Evolutionary conservation across 2,797 vertebrate genomes (phyloP), one percentile per base, ranked within the genome.

Genomic region (Nasua narica): DNA sequence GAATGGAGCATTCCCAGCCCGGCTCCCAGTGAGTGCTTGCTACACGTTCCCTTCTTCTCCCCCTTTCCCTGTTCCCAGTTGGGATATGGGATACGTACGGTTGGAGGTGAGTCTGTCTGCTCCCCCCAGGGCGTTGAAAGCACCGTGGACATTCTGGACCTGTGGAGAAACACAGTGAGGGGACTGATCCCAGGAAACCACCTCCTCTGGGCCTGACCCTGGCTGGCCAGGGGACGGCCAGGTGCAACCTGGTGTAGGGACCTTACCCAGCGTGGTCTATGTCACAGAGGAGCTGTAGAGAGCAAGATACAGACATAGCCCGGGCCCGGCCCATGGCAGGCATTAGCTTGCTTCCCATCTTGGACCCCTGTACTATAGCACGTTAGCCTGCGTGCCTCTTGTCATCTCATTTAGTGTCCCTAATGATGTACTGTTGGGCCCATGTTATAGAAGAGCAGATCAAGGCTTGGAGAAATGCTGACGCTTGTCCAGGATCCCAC

Each of bases 101-200:
- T 99, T 99, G 70, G 99, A 99, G 86, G 99, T 98, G 82, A 99
- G 99, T 98, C 98, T 99, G 98, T 99, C 99, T 25, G 99, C 99
- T 96, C 99, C 99, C 97, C 99, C 99, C 32, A 99, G 98, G 19
- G 99, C 99, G 72, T 99, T 99, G 98, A 99, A 99, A 4, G 99
- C 99, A 94, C 99, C 99, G 0, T 99, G 99, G 93, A 99, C 99
- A 0, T 99, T 99, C 50, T 99, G 99, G 96, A 99, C 99, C 99
- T 99, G 98, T 13, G 97, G 98, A 98, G 94, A 93, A 79, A 87
- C 74, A 89, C 11, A 79, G 77, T 2, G 60, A 95, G 82, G 32
- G 16, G 50, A 29, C 0, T 4, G 84, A 50, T 16, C 65, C n/a
- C 21, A 21, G 65, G 43, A 48, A 2, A 32, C 37, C 0, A 0